Evolutionary conservation across 2,888 invertebrate genomes (phyloP).

Genomic region (Leptarthrus brevirostris): DNA sequence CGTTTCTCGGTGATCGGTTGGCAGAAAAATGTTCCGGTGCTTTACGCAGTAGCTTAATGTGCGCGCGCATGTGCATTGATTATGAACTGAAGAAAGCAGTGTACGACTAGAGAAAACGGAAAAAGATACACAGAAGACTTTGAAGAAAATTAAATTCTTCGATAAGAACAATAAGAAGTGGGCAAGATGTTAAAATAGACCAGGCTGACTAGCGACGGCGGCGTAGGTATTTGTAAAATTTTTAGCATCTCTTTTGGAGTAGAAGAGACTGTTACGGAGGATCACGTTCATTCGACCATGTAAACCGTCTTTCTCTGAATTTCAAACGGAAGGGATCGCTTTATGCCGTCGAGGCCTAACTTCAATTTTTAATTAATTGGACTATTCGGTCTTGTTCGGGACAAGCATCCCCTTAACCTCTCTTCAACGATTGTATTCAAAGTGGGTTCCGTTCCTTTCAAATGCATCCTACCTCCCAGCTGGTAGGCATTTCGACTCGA

Average conservation of each 20-base stretch:
- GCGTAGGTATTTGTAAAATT: slow-evolving; percentile 19
- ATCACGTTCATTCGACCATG: neutral
- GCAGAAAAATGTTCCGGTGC: neutral
- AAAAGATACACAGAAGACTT: slow-evolving; percentile 20
- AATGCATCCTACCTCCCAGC: slow-evolving; percentile 25
- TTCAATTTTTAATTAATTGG: slow-evolving; percentile 54
- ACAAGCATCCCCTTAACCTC: slow-evolving; percentile 21
- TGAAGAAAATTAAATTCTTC: slow-evolving; percentile 48
- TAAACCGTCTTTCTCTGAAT: slow-evolving; percentile 28
- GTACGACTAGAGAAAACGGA: neutral
- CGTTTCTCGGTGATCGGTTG: neutral
- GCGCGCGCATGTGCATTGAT: slow-evolving; percentile 11
- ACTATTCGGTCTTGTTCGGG: slow-evolving; percentile 39
- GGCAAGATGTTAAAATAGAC: slow-evolving; percentile 40
- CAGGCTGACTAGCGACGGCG: slow-evolving; percentile 5
- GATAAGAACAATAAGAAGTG: slow-evolving; percentile 46
- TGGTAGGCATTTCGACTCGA: slow-evolving; percentile 25
- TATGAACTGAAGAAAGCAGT: neutral
- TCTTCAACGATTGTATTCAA: slow-evolving; percentile 52
- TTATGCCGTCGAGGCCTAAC: slow-evolving; percentile 47
- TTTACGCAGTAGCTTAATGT: neutral
- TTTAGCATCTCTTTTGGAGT: slow-evolving; percentile 12
- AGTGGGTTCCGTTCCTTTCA: slow-evolving; percentile 36
- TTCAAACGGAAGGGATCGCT: slow-evolving; percentile 17
- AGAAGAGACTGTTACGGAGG: neutral